Evolutionary conservation across 2,888 invertebrate genomes (phyloP), one percentile per base, ranked within the genome.

Genomic region (Chrysolina haemoptera): DNA sequence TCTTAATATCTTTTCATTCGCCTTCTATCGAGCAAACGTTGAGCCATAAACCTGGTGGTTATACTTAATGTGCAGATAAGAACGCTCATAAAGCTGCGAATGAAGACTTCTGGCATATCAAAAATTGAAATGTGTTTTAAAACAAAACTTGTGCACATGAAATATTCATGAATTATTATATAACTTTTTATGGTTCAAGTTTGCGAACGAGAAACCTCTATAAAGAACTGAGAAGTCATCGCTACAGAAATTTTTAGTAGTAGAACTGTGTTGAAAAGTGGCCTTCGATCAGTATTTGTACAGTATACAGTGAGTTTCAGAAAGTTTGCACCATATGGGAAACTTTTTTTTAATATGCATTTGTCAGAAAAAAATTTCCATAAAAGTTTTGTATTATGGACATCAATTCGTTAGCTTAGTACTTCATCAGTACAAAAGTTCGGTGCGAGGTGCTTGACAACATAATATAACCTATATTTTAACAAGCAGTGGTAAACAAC

Each of bases 121-220:
- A 20, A 53, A 53, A 16, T 53, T 53, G 53, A 53, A 53, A 53
- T 53, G 20, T 11, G 53, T 18, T 18, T 16, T 53, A 14, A 53
- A 53, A 53, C 20, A 53, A 20, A 53, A 53, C 18, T 53, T 53
- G 53, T 11, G 53, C 16, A 53, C 20, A 53, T 53, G 53, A 20
- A 53, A 53, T 53, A 53, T 53, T 53, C 53, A 53, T 53, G 53
- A 53, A 53, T 12, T 53, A 4, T 20, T 18, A 53, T 53, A 53
- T 12, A 16, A 20, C 20, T 11, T 53, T 53, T 53, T 53, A n/a
- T 53, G 53, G 11, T 5, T 11, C 4, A 20, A 53, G 11, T 20
- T 53, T 53, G 11, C 18, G 20, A 53, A 53, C 20, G 18, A 22
- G 20, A 53, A 18, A 53, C 18, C 20, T 11, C 53, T 0, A 18